Conservation (phyloP, 2,113 vertebrate species). For the Anolis sagrei region DNA sequence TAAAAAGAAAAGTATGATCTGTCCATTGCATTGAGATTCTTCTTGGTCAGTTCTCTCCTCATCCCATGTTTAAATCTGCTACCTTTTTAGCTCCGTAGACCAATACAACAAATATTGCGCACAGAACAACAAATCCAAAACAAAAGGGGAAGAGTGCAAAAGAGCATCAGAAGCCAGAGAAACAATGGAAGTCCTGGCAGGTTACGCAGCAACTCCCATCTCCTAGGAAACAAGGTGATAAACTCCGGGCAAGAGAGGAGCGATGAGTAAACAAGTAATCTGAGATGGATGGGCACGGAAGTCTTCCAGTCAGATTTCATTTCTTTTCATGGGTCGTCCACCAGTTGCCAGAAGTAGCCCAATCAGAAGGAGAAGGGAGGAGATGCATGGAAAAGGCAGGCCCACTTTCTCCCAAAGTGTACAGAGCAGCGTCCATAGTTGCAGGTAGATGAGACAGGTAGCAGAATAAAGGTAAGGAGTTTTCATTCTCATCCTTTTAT, state of each 20-base stretch:
- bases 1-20: background rate
- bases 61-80: background rate
- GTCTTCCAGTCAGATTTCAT: background rate
- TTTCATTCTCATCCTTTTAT: constrained; percentile 27
- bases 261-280: constrained; percentile 48
- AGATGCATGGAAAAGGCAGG: background rate
- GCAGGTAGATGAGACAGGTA: background rate
- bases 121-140: background rate
- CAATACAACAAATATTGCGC: no score
- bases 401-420: constrained; percentile 15
- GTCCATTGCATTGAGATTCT: background rate
- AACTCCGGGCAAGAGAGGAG: constrained; percentile 28
- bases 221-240: constrained; percentile 59
- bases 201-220: constrained; percentile 24
- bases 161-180: background rate
- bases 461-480: constrained; percentile 50
- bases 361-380: fast-evolving
- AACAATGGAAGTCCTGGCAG: background rate
- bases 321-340: fast-evolving
- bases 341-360: fast-evolving
- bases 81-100: background rate
- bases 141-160: background rate
- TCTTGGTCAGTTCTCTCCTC: no score
- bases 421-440: background rate
- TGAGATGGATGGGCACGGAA: constrained; percentile 16